These are phyloP conservation scores for Lepus americanus DNA, from an alignment of 2,113 vertebrate species.

Conservation along the genomic window DNA sequence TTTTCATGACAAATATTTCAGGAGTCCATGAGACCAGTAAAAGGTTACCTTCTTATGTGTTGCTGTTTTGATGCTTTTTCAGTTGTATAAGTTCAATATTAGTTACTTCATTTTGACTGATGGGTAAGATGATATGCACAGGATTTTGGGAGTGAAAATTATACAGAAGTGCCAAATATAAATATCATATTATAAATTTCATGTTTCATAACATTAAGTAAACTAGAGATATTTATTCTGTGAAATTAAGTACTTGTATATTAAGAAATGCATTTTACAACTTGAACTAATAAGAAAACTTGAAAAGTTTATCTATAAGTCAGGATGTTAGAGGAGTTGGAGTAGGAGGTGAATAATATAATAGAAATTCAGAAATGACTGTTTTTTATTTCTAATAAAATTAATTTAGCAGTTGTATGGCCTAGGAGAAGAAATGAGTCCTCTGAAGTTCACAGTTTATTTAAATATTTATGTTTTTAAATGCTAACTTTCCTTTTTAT, in stretches of 20 bases:
- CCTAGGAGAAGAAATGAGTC: neutral
- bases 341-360: neutral
- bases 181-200: neutral
- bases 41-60: neutral
- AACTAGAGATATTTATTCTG: neutral
- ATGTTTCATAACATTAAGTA: neutral
- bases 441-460: neutral
- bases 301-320: neutral
- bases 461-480: no score
- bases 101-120: neutral
- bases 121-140: neutral
- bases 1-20: constrained; percentile 2
- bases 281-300: neutral
- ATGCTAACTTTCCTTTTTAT: no score
- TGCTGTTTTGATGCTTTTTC: neutral
- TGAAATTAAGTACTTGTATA: constrained; percentile 41
- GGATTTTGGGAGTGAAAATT: neutral
- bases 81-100: constrained; percentile 2
- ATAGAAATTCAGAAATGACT: neutral
- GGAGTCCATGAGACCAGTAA: neutral
- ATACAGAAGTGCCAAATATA: neutral
- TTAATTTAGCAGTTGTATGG: neutral
- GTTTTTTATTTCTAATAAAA: neutral
- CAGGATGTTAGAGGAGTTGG: neutral
- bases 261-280: neutral